Percentiles rank a stretch among this genome's conserved stretches.
Evolutionary conservation across 2,888 invertebrate species (phyloP).

Genomic region (Leucophora obtusa): DNA sequence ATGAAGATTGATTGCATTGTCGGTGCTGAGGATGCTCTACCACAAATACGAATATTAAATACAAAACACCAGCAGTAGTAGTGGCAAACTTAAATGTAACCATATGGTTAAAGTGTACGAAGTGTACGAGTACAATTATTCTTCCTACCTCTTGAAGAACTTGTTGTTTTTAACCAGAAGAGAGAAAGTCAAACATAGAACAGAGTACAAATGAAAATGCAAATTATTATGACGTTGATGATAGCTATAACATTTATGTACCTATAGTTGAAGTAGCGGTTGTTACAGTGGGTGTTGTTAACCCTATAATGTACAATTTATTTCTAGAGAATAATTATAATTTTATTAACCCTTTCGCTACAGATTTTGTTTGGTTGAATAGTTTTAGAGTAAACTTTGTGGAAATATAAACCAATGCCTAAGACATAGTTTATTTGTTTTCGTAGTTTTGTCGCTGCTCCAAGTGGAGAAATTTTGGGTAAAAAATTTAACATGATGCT

Average conservation of each 20-base stretch:
- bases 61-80: background rate
- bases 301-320: background rate
- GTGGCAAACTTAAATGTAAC: background rate
- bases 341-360: too few species aligned
- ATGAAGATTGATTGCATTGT: conserved; percentile 46
- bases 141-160: background rate
- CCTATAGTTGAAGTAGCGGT: too few species aligned
- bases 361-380: too few species aligned
- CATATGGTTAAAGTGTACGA: background rate
- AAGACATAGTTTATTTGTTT: too few species aligned
- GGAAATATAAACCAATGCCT: too few species aligned
- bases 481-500: too few species aligned
- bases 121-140: background rate
- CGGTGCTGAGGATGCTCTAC: background rate
- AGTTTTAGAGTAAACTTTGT: too few species aligned
- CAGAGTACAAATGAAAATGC: background rate
- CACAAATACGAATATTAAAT: background rate
- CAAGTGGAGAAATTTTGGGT: too few species aligned
- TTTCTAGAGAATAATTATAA: background rate
- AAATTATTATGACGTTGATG: conserved; percentile 5
- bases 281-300: background rate
- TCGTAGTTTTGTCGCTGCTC: too few species aligned
- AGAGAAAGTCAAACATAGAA: background rate
- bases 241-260: background rate
- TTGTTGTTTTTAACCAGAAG: conserved; percentile 3